Conservation (phyloP, 1,140 invertebrate species). For the Arctopsyche grandis region DNA sequence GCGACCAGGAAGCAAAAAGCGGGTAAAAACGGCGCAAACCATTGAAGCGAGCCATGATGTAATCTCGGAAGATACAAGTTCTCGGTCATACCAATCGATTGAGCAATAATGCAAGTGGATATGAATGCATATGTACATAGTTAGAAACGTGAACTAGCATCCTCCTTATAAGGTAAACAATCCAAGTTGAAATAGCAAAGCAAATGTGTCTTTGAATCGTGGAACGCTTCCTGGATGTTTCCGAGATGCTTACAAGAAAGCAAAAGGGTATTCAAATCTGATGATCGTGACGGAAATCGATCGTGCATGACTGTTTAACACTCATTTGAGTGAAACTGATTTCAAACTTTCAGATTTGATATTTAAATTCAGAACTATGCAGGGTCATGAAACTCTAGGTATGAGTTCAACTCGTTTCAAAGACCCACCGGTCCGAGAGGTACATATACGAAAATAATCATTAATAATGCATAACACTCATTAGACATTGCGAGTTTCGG, state of each 20-base stretch:
- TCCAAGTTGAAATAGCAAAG: background rate
- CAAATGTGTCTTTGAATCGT: background rate
- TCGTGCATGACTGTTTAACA: background rate
- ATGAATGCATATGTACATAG: background rate
- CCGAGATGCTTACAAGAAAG: background rate
- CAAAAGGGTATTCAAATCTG: background rate
- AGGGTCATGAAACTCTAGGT: no score
- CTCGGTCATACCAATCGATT: background rate
- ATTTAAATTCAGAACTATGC: no score
- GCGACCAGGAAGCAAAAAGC: conserved; percentile 17
- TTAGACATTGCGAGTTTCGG: conserved; percentile 1
- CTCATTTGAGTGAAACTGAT: background rate
- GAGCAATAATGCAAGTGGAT: background rate
- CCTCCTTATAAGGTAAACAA: background rate
- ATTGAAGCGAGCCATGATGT: background rate
- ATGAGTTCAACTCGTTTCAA: no score
- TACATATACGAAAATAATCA: no score
- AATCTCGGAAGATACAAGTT: background rate
- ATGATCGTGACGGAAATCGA: background rate
- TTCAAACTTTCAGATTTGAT: no score
- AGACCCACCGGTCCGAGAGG: no score
- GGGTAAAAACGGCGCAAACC: background rate
- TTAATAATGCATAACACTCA: background rate
- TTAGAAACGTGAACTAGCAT: background rate
- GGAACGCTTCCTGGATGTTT: background rate